Evolutionary conservation across 1,140 invertebrate genomes (phyloP), one percentile per base, ranked within the genome.

Genomic region (Lerema accius): DNA sequence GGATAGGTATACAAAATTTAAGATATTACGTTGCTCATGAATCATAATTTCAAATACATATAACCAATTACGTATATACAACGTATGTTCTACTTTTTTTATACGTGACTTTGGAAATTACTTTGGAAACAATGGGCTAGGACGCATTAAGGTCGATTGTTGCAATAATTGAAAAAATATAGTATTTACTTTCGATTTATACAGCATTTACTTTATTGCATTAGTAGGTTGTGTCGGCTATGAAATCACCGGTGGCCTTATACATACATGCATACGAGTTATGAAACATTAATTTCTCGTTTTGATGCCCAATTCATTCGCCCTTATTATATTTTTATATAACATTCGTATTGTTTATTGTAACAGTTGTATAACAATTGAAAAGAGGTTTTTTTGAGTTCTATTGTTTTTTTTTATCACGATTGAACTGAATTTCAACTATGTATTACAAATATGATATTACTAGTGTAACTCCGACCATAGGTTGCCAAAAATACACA

Each of bases 241-340:
- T 45, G 42, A 45, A 45, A 19, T 45, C 16, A 45, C 42, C 40
- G 40, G 40, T 42, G 40, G 40, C 40, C 40, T 42, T 42, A 42
- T 42, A 19, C 16, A 13, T 23, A 23, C 19, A 23, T 17, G 4
- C 35, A 37, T 37, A 37, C 35, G 35, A 37, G 10, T 45, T 45
- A 45, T 17, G 42, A 45, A 45, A 45, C 10, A 45, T 7, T 45
- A 45, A 45, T 45, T 45, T 19, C 42, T 45, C 42, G 16, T 17
- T n/a, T 45, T 45, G 16, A 37, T 37, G 35, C 35, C 16, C 19
- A 45, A 45, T 42, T 45, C 16, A 19, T 17, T 45, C 16, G 16
- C 42, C 16, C 42, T 45, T 37, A 0, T 37, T 1, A 37, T n/a
- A 11, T 1, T 37, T 37, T 11, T 37, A 11, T 4, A 37, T n/a